phyloP scores from a whole-genome alignment of 1,140 invertebrate genomes.

The Daktulosphaira vitifoliae region DNA sequence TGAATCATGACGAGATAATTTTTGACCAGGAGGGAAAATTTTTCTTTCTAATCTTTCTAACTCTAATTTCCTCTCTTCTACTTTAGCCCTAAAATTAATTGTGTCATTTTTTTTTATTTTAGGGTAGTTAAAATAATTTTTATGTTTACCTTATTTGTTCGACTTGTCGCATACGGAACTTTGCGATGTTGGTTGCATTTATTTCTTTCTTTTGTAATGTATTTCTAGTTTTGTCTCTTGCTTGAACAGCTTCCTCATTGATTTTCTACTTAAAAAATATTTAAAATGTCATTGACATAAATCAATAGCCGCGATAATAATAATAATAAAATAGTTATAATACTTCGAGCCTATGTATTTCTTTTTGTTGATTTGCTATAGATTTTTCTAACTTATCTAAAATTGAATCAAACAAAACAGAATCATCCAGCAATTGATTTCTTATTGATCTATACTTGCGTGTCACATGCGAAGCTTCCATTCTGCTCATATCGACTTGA shows the following conservation, averaged over 20 bases:
- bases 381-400: constrained; percentile 57
- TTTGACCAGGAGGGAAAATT: constrained; percentile 44
- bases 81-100: constrained; percentile 54
- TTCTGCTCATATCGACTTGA: constrained; percentile 64
- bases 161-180: constrained; percentile 54
- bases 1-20: background rate
- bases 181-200: constrained; percentile 52
- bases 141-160: constrained; percentile 45
- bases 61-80: constrained; percentile 53
- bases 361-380: constrained; percentile 55
- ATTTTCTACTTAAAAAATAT: too few species aligned
- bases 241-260: constrained; percentile 58
- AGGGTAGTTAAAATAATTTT: too few species aligned
- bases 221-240: constrained; percentile 56
- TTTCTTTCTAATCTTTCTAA: constrained; percentile 38
- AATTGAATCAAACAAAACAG: constrained; percentile 56
- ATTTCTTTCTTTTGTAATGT: constrained; percentile 58
- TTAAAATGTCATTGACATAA: too few species aligned
- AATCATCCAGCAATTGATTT: constrained; percentile 38
- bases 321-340: too few species aligned
- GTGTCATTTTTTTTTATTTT: too few species aligned
- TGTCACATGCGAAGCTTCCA: constrained; percentile 65
- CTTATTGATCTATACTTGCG: constrained; percentile 64
- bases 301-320: too few species aligned
- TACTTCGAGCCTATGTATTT: constrained; percentile 60